Evolutionary conservation across 2,797 vertebrate species (phyloP).

Genomic region (Sylvilagus floridanus): DNA sequence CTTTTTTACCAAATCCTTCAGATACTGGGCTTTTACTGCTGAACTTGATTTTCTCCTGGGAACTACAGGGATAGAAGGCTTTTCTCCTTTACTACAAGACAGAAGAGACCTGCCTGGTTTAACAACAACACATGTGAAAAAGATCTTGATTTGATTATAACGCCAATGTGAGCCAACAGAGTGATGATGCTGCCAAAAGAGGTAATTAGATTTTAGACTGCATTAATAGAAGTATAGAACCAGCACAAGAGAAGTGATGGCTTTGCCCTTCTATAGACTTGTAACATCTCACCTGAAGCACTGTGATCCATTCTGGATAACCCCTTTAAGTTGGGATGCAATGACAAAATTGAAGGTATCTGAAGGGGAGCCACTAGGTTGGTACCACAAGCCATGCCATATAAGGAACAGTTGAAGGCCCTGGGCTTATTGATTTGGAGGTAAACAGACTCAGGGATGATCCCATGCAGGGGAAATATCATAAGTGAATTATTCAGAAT

Average conservation of each 20-base stretch:
- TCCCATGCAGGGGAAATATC: neutral
- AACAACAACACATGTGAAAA: slow-evolving; percentile 68
- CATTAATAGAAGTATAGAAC: slow-evolving; percentile 73
- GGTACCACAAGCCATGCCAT: neutral
- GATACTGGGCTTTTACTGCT: slow-evolving; percentile 29
- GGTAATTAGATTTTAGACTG: slow-evolving; percentile 76
- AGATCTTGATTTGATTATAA: slow-evolving; percentile 75
- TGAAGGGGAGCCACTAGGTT: slow-evolving; percentile 57
- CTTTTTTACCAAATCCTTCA: slow-evolving; percentile 39
- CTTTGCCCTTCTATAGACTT: slow-evolving; percentile 55
- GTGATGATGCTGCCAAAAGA: slow-evolving; percentile 73
- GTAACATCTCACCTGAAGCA: slow-evolving; percentile 58
- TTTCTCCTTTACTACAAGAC: slow-evolving; percentile 65
- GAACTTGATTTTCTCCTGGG: slow-evolving; percentile 52
- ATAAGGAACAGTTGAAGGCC: slow-evolving; percentile 42
- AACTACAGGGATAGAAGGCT: neutral
- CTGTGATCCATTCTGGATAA: slow-evolving; percentile 44
- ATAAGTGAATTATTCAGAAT: slow-evolving; percentile 42
- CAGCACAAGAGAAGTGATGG: slow-evolving; percentile 64
- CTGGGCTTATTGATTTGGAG: slow-evolving; percentile 48
- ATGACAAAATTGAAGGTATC: slow-evolving; percentile 34
- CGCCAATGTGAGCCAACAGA: slow-evolving; percentile 64
- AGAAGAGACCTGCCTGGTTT: slow-evolving; percentile 66
- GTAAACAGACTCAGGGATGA: slow-evolving; percentile 34
- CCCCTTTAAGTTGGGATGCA: slow-evolving; percentile 54